Evolutionary conservation across 2,113 vertebrate species (phyloP).

Genomic region (Gorsachius goisagi): DNA sequence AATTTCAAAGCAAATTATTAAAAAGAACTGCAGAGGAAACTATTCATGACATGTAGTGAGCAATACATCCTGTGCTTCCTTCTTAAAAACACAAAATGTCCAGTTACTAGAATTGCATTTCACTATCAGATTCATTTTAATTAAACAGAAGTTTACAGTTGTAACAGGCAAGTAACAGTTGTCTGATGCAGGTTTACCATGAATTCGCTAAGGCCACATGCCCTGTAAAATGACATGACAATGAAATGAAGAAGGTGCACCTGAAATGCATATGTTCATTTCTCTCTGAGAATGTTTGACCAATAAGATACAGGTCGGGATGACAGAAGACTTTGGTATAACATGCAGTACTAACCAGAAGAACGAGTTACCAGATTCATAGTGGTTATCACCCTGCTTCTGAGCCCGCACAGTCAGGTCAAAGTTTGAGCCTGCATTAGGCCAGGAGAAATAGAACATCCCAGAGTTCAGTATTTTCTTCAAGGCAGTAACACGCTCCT

Average conservation of each 20-base stretch:
- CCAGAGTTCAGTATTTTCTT: constrained; percentile 79
- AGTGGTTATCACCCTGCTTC: constrained; percentile 72
- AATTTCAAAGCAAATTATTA: background rate
- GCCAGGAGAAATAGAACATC: constrained; percentile 80
- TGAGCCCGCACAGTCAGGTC: constrained; percentile 79
- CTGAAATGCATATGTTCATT: background rate
- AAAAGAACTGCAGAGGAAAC: background rate
- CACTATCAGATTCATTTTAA: background rate
- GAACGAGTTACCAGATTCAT: constrained; percentile 74
- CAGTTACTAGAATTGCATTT: background rate
- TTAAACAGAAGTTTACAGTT: background rate
- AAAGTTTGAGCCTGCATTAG: constrained; percentile 74
- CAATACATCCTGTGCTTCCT: background rate
- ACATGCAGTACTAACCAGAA: constrained; percentile 76
- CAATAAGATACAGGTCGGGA: background rate
- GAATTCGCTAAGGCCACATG: background rate
- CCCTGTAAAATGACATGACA: background rate
- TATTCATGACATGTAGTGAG: background rate
- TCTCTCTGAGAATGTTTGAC: background rate
- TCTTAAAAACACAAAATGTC: background rate
- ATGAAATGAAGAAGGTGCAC: background rate
- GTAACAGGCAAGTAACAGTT: background rate
- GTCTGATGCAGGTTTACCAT: background rate
- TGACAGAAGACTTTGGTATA: background rate
- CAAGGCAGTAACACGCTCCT: constrained; percentile 72